Base-by-base conservation (phyloP, 2,797 vertebrate genomes). In the Pseudochromis fuscus region DNA sequence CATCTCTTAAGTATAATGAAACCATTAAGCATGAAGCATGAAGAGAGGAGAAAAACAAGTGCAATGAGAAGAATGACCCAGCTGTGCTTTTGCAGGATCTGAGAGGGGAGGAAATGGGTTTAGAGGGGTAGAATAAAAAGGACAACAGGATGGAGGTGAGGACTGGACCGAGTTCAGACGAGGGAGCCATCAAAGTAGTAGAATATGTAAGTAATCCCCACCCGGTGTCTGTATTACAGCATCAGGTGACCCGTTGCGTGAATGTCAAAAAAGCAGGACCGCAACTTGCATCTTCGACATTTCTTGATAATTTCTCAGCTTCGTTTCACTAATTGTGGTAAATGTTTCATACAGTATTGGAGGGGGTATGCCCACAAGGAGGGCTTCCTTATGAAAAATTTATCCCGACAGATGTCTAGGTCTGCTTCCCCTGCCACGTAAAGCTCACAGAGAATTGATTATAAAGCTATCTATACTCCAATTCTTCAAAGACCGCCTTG, bases 341-440 rank as follows among this genome's bases (percentile, higher is more conserved):
- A 90, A 88, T 90, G 76, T 89, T 91, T 92, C 80, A 90, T 80
- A 77, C 60, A 45, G 49, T 80, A 77, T 84, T 85, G 69, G 75
- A 82, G 85, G 67, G 75, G 58, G 48, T 81, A 61, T 75, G 65
- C 86, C 85, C 86, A 81, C 50, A 67, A 85, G 81, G 77, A 85
- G 63, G 62, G 73, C 83, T 67, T 83, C 81, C 59, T 79, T 61
- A 91, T 92, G 71, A 92, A 92, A 93, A 67, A 93, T 93, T 71
- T 46, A 94, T 90, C 65, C 58, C 13, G 62, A 85, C 92, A 93
- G 91, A 93, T 93, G 92, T 93, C 86, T 87, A 67, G 72, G 86
- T 86, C 85, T 86, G 83, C 83, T 82, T 88, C 81, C 46, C 51
- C 77, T 85, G 67, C 82, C 82, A 80, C 65, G 33, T 70, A 75